phyloP scores from a whole-genome alignment of 2,888 invertebrate genomes.

The Congeria kusceri region DNA sequence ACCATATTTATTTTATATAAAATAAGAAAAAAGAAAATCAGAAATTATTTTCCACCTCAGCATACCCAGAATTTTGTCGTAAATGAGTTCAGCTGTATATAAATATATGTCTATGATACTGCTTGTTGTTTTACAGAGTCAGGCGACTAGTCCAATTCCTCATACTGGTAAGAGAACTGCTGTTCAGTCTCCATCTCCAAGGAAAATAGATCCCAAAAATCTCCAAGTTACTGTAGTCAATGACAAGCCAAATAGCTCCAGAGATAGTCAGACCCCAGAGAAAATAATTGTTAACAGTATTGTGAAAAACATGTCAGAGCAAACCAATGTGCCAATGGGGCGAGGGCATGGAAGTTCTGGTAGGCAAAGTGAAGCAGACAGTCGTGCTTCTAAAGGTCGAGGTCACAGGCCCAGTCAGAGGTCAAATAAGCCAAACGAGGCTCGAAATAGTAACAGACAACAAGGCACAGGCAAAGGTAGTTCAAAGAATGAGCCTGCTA shows the following conservation, averaged over 20 bases:
- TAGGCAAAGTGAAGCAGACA: too few species aligned
- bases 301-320: not conserved
- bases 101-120: too few species aligned
- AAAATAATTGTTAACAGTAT: slow-evolving; percentile 21
- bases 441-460: slow-evolving; percentile 20
- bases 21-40: too few species aligned
- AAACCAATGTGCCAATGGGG: slow-evolving; percentile 21
- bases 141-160: slow-evolving; percentile 45
- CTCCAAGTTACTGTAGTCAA: slow-evolving; percentile 76
- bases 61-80: too few species aligned
- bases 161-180: slow-evolving; percentile 16
- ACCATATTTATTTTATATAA: too few species aligned
- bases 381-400: slow-evolving; percentile 18
- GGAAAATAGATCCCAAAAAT: slow-evolving; percentile 66
- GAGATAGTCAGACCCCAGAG: slow-evolving; percentile 18
- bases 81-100: too few species aligned
- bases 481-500: too few species aligned
- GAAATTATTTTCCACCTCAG: too few species aligned
- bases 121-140: not conserved
- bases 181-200: slow-evolving; percentile 34
- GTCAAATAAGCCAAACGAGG: slow-evolving; percentile 36
- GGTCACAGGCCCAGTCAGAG: slow-evolving; percentile 43
- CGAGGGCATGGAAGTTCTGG: slow-evolving; percentile 14
- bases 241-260: slow-evolving; percentile 34
- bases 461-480: slow-evolving; percentile 3